Evolutionary conservation across 64 coral and sea anemone genomes (phyloP), one percentile per base, ranked within the genome.

Genomic region (Exaiptasia diaphana): DNA sequence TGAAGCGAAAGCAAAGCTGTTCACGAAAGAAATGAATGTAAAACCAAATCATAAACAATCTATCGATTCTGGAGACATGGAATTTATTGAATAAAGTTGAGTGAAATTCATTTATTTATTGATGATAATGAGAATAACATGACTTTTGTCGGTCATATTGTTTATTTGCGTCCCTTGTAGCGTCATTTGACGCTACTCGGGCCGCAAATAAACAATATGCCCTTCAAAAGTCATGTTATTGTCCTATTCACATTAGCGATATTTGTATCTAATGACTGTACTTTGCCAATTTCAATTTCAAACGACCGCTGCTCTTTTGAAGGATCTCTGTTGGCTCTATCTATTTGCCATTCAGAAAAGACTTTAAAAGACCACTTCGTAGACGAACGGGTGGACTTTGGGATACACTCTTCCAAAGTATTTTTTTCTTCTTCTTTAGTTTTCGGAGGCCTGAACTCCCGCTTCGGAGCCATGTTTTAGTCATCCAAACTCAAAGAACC

Each of bases 21-120:
- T 67, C 57, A 76, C 71, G 14, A 77, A 86, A 56, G 58, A 87
- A 36, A 79, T 53, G 63, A 54, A 78, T 68, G 52, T 52, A 41
- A 87, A 78, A 70, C 84, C 84, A 36, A 55, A 53, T 59, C 76
- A 79, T 49, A 79, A 61, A 79, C 43, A 32, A 41, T 64, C 76
- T 64, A 79, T 79, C 39, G 20, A 62, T 10, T 64, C 76, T 38
- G 70, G 68, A 54, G 68, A 75, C 12, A 74, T 24, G n/a, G n/a
- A n/a, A n/a, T n/a, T n/a, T n/a, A n/a, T n/a, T n/a, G n/a, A n/a
- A n/a, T n/a, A n/a, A n/a, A n/a, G n/a, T n/a, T n/a, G n/a, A n/a
- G n/a, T n/a, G n/a, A n/a, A n/a, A n/a, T n/a, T n/a, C n/a, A n/a
- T n/a, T n/a, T n/a, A n/a, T n/a, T n/a, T n/a, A n/a, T n/a, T n/a